These are phyloP conservation scores for Galagoides demidoff DNA, from an alignment of 2,797 vertebrate genomes.

Conservation along the genomic window DNA sequence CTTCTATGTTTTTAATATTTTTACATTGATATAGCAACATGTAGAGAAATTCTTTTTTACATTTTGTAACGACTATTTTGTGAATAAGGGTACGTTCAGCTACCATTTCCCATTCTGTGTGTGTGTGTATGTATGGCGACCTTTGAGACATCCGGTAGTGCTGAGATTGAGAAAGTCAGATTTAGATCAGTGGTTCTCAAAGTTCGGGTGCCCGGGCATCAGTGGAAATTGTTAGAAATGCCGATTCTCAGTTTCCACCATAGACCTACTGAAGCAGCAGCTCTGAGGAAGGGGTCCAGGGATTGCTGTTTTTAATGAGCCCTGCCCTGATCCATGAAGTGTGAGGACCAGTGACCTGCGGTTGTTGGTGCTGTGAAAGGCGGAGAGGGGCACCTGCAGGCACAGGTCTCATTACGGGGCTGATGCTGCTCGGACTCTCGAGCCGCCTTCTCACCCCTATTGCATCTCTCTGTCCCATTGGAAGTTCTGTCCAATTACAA, in stretches of 20 bases:
- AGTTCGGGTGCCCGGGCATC: fast-evolving
- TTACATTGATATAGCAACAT: no score
- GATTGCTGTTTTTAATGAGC: background rate
- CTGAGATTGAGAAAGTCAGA: background rate
- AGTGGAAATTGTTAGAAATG: background rate
- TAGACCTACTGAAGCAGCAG: background rate
- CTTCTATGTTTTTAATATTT: no score
- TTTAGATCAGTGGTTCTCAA: background rate
- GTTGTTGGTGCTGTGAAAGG: background rate
- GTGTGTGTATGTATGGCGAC: no score
- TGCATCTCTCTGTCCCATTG: fast-evolving
- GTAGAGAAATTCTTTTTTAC: no score
- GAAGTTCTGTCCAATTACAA: background rate
- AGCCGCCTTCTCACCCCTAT: fast-evolving
- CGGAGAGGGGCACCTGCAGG: fast-evolving
- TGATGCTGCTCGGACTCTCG: background rate
- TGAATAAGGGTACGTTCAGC: no score
- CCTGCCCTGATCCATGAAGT: background rate
- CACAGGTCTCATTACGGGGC: background rate
- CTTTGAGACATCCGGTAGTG: no score
- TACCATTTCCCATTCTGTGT: no score
- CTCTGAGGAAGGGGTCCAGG: background rate
- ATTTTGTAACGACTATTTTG: no score
- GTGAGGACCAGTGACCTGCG: background rate
- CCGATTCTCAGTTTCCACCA: background rate